Base-by-base conservation (phyloP, 2,888 invertebrate species). In the Drosophila meridionalis region DNA sequence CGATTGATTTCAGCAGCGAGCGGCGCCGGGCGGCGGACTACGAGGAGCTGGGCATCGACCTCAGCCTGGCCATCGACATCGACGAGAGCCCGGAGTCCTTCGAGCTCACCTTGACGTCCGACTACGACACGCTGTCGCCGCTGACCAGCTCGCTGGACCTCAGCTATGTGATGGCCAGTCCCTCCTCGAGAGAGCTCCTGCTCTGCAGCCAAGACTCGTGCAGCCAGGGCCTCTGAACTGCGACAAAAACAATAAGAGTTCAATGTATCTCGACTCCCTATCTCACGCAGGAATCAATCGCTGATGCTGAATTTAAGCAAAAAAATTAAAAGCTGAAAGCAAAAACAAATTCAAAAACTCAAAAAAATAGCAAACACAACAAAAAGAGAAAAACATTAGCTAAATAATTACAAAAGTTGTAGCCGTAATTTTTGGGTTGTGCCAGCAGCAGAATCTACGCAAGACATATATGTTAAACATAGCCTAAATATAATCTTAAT, bases 51-150 rank as follows among this genome's bases (percentile, higher is more conserved):
- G 64, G 63, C 38, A 50, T 83, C 28, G 82, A 79, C 55, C 78
- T 83, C 45, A 68, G 77, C 20, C 45, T 80, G 48, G 82, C 82
- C 50, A 67, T 81, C 12, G 74, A 83, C 38, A 84, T 87, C 47
- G 81, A 78, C 40, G 73, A 65, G 48, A 81, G 75, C 40, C 79
- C 80, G 66, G 71, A 83, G 73, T 80, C 86, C 48, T 87, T 84
- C 28, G 85, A 86, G 57, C 66, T 85, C 43, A 73, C 85, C 34
- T 57, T 85, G 52, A 85, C 87, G 58, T 86, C 89, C 34, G 85
- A 86, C 59, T 87, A 86, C 30, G 85, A 87, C 34, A 80, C 91
- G 4, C 75, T 91, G 14, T 90, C 92, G 60, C 92, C 92, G 1
- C 52, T 86, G 11, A 85, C 82, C 52, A 92, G 92, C n/a, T 92